Percentiles rank a stretch among this genome's conserved stretches.
phyloP scores from a whole-genome alignment of 2,888 invertebrate genomes.

The Hypomecis atomaria region DNA sequence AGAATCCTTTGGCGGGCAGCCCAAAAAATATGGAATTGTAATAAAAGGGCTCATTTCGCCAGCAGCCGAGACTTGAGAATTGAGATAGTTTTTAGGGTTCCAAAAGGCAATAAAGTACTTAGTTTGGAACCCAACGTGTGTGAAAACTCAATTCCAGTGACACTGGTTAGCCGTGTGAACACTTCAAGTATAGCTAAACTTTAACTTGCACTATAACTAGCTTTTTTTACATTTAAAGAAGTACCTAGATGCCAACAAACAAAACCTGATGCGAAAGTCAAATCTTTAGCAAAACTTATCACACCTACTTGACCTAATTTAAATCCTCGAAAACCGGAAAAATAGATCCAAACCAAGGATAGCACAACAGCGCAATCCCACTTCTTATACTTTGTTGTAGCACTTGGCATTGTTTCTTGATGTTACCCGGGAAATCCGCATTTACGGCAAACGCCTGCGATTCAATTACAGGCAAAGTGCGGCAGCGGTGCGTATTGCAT shows the following conservation, averaged over 20 bases:
- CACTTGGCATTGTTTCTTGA: slow-evolving; percentile 55
- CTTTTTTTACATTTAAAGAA: neutral
- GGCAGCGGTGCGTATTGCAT: slow-evolving; percentile 74
- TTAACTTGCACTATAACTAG: too few relatives aligned
- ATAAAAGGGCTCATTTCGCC: too few relatives aligned
- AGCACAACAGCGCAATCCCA: slow-evolving; percentile 32
- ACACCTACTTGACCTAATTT: slow-evolving; percentile 7
- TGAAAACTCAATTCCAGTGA: too few relatives aligned
- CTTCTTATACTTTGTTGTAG: slow-evolving; percentile 49
- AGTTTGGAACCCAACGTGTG: too few relatives aligned
- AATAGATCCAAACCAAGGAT: slow-evolving; percentile 13
- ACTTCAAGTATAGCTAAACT: too few relatives aligned
- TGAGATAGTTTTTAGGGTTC: too few relatives aligned
- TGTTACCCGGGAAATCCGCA: slow-evolving; percentile 59
- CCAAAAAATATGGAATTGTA: too few relatives aligned
- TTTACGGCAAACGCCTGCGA: slow-evolving; percentile 76
- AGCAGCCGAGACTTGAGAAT: too few relatives aligned
- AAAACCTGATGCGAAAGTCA: neutral
- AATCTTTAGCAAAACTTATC: neutral
- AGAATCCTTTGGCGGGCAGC: too few relatives aligned
- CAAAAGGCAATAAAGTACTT: too few relatives aligned
- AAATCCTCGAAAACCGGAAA: slow-evolving; percentile 14
- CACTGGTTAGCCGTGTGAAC: too few relatives aligned
- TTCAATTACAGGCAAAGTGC: slow-evolving; percentile 80
- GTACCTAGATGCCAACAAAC: neutral